Percentiles rank a stretch among this genome's conserved stretches.
Conservation (phyloP, 2,888 invertebrate species). For the Smittia aterrima region DNA sequence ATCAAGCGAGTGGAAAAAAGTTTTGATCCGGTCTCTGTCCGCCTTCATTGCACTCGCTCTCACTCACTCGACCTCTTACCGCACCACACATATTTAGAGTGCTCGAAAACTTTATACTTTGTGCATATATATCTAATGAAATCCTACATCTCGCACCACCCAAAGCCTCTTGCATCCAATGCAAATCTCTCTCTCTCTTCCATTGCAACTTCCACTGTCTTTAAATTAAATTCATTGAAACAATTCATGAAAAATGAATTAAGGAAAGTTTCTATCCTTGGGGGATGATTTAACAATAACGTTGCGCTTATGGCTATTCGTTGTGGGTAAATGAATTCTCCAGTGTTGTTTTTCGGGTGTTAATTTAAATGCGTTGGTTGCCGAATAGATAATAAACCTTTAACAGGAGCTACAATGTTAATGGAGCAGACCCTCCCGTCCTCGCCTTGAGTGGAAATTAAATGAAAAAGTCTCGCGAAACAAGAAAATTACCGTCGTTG, state of each 20-base stretch:
- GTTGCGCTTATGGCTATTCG: too few species aligned
- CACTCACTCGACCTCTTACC: background rate
- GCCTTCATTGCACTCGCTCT: too few species aligned
- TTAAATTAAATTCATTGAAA: background rate
- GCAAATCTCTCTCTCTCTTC: background rate
- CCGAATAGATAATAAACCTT: too few species aligned
- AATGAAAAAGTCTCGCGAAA: background rate
- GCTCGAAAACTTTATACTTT: background rate
- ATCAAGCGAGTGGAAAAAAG: background rate
- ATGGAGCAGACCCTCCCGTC: too few species aligned
- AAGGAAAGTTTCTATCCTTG: background rate
- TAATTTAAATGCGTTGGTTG: too few species aligned
- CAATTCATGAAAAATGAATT: slow-evolving; percentile 19
- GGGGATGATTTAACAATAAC: background rate
- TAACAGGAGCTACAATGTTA: too few species aligned
- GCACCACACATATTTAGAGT: background rate
- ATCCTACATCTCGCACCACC: background rate
- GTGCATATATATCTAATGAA: background rate
- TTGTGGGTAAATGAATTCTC: too few species aligned
- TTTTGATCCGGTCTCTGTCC: background rate
- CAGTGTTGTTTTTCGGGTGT: too few species aligned
- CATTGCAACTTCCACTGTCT: background rate
- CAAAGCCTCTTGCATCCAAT: background rate
- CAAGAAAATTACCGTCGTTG: background rate
- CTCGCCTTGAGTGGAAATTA: background rate